Evolutionary conservation across 2,888 invertebrate species (phyloP).

Genomic region (Druceiella hillmani): DNA sequence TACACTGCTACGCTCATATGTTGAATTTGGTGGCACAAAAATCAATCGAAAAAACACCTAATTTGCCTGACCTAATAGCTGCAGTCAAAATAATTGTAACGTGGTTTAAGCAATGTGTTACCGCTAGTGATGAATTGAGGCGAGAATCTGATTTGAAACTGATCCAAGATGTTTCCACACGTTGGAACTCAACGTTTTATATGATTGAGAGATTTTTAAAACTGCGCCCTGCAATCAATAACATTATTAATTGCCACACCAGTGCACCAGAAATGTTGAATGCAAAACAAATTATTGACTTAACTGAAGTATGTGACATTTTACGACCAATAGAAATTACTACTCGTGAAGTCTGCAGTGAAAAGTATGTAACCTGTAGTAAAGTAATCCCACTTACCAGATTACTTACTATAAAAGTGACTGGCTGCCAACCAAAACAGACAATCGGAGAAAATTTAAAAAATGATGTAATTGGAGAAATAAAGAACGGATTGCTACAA

Average conservation of each 20-base stretch:
- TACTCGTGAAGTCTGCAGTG: too few relatives aligned
- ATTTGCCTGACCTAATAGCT: constrained; percentile 15
- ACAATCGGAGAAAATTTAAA: too few relatives aligned
- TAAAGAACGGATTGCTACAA: constrained; percentile 7
- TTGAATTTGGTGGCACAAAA: constrained; percentile 22
- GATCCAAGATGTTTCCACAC: constrained; percentile 17
- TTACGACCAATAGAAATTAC: too few relatives aligned
- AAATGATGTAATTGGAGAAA: too few relatives aligned
- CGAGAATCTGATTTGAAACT: constrained; percentile 15
- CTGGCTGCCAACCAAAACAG: too few relatives aligned
- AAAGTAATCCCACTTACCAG: too few relatives aligned
- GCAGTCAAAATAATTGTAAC: constrained; percentile 18
- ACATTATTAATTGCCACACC: constrained; percentile 16
- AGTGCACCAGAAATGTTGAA: constrained; percentile 15
- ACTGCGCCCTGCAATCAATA: constrained; percentile 14
- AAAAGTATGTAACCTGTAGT: too few relatives aligned
- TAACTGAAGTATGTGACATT: too few relatives aligned
- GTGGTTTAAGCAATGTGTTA: constrained; percentile 16
- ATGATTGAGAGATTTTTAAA: constrained; percentile 18
- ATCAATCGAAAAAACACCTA: constrained; percentile 17
- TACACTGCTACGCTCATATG: constrained; percentile 16
- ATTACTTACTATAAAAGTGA: too few relatives aligned
- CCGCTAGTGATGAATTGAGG: constrained; percentile 16
- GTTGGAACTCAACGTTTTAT: constrained; percentile 21
- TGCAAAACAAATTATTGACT: constrained; percentile 14